These are phyloP conservation scores for Lepidurus apus DNA, from an alignment of 1,140 invertebrate species.

Conservation along the genomic window DNA sequence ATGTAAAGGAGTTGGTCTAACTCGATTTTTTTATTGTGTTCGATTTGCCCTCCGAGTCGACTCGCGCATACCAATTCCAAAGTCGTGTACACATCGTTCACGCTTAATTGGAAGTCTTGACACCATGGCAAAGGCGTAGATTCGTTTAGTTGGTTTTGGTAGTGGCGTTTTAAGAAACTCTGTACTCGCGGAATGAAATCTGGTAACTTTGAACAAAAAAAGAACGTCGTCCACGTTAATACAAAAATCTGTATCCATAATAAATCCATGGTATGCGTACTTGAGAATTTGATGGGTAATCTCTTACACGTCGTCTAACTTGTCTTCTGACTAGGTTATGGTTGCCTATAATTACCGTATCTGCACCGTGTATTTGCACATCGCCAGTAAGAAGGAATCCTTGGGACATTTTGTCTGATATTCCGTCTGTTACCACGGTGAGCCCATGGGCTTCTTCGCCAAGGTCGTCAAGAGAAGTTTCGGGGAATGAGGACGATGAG, in stretches of 20 bases:
- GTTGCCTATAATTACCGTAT: background rate
- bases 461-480: background rate
- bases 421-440: background rate
- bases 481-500: background rate
- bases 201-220: background rate
- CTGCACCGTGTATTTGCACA: background rate
- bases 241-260: background rate
- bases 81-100: background rate
- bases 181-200: background rate
- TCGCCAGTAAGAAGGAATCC: background rate
- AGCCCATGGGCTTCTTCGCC: background rate
- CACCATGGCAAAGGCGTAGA: constrained; percentile 1
- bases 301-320: background rate
- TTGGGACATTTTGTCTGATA: background rate
- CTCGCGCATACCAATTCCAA: background rate
- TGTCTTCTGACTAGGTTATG: background rate
- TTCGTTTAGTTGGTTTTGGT: background rate
- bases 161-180: background rate
- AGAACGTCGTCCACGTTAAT: background rate
- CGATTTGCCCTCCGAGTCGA: background rate
- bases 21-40: background rate
- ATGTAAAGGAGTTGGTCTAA: background rate
- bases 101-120: background rate
- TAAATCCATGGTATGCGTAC: background rate
- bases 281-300: background rate